Conservation (phyloP, 2,888 invertebrate species). For the Pediacus dermestoides region DNA sequence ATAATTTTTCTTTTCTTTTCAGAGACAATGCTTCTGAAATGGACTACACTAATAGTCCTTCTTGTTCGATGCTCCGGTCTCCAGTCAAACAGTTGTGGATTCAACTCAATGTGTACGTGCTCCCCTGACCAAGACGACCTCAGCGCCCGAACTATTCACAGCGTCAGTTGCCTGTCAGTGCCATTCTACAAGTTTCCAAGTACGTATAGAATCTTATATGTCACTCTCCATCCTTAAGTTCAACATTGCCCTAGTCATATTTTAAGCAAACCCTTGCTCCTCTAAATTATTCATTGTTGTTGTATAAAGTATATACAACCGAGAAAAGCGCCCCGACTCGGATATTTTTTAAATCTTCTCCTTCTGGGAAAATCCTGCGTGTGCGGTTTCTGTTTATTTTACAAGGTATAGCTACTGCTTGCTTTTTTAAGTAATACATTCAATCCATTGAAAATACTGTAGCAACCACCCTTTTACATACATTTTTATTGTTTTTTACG, state of each 20-base stretch:
- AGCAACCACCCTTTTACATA: too few relatives aligned
- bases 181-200: slow-evolving; percentile 72
- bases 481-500: too few relatives aligned
- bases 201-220: slow-evolving; percentile 39
- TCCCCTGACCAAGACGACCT: slow-evolving; percentile 56
- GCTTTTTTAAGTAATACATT: too few relatives aligned
- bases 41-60: slow-evolving; percentile 37
- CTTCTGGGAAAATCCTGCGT: too few relatives aligned
- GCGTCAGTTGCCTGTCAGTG: slow-evolving; percentile 67
- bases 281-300: slow-evolving; percentile 4
- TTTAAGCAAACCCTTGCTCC: slow-evolving; percentile 2
- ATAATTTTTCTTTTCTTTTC: slow-evolving; percentile 27
- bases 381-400: too few relatives aligned
- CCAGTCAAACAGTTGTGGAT: slow-evolving; percentile 53
- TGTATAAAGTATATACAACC: slow-evolving; percentile 5
- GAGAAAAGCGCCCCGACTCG: too few relatives aligned
- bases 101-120: slow-evolving; percentile 70
- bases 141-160: slow-evolving; percentile 42
- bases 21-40: slow-evolving; percentile 43
- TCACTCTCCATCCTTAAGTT: slow-evolving; percentile 7
- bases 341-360: too few relatives aligned
- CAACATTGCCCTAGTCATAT: background rate
- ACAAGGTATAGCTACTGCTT: too few relatives aligned
- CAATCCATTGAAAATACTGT: too few relatives aligned
- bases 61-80: slow-evolving; percentile 36